These are phyloP conservation scores for Tinea semifulvella DNA, from an alignment of 2,888 invertebrate genomes.

Conservation along the genomic window DNA sequence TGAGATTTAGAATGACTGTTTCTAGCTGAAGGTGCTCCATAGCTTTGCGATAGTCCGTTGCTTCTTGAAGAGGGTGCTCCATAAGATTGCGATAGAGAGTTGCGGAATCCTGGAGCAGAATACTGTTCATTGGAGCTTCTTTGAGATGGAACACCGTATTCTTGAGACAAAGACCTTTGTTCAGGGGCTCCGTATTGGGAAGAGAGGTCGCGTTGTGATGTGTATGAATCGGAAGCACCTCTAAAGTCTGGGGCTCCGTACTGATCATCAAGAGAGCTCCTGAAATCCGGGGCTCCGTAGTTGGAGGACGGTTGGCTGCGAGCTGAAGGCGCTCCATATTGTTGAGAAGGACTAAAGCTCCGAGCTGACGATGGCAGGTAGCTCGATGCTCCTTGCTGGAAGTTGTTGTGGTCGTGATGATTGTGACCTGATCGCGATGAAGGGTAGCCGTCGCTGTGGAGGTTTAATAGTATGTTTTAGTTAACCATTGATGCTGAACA, in stretches of 20 bases:
- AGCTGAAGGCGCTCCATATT: conserved; percentile 5
- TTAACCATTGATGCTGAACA: too few species aligned
- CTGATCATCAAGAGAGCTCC: background rate
- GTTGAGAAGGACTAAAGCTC: background rate
- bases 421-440: conserved; percentile 29
- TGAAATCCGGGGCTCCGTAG: conserved; percentile 10
- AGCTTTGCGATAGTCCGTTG: conserved; percentile 16
- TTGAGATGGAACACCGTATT: conserved; percentile 29
- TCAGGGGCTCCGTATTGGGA: conserved; percentile 28
- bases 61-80: conserved; percentile 14
- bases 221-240: conserved; percentile 27
- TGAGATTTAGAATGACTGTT: conserved; percentile 22
- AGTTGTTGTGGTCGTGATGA: conserved; percentile 21
- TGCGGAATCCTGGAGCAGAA: background rate
- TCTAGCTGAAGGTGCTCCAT: conserved; percentile 19
- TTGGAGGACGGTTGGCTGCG: conserved; percentile 1
- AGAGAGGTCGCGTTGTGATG: conserved; percentile 23
- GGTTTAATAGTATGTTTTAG: background rate
- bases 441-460: conserved; percentile 41
- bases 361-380: conserved; percentile 8
- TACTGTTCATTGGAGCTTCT: conserved; percentile 19
- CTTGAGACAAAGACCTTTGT: conserved; percentile 33
- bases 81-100: background rate
- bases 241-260: conserved; percentile 7
- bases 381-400: conserved; percentile 2